phyloP scores from a whole-genome alignment of 2,113 vertebrate species.

The Setophaga petechia region DNA sequence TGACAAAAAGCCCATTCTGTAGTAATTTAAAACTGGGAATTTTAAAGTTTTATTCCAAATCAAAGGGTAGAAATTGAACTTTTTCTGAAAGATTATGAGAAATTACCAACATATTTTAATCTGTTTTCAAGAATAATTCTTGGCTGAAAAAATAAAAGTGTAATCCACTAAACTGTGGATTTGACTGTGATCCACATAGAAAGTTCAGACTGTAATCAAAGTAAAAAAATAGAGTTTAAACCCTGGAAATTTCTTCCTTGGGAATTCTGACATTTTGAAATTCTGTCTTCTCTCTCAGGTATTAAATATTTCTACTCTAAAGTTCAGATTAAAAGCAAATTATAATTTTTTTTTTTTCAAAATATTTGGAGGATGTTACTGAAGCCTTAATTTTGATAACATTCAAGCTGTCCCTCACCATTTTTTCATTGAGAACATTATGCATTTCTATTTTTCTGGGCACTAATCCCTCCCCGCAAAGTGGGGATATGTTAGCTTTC shows the following conservation, averaged over 20 bases:
- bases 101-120: background rate
- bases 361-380: background rate
- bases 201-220: background rate
- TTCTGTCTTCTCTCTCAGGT: background rate
- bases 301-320: background rate
- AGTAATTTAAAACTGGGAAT: background rate
- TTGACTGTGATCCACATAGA: background rate
- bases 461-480: background rate
- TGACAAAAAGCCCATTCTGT: background rate
- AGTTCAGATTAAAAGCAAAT: background rate
- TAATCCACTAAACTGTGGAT: background rate
- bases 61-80: background rate
- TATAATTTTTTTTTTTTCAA: background rate
- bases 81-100: background rate
- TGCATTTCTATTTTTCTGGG: background rate
- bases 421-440: background rate
- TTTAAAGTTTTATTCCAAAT: background rate
- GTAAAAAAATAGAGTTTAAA: background rate
- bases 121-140: background rate
- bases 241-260: background rate
- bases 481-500: background rate
- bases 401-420: background rate
- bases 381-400: background rate
- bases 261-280: background rate
- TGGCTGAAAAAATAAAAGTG: background rate